Evolutionary conservation across 1,140 invertebrate genomes (phyloP).

Genomic region (Microvelia longipes): DNA sequence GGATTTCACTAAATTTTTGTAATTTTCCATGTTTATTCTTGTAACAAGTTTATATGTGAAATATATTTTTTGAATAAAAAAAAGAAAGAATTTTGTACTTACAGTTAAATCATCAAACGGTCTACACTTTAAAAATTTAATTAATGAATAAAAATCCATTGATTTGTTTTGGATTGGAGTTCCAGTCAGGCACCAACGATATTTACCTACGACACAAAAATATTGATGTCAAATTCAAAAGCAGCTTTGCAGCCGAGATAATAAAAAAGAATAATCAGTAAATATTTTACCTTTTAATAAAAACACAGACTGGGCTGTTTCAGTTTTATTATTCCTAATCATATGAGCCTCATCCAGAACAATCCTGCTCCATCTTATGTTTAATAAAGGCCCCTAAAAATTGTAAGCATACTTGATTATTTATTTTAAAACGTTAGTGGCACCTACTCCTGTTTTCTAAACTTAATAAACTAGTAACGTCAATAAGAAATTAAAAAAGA

Average conservation of each 20-base stretch:
- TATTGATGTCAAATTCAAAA: background rate
- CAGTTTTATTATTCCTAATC: conserved; percentile 72
- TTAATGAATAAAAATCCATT: conserved; percentile 68
- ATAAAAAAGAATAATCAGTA: conserved; percentile 11
- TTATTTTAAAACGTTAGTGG: too few relatives aligned
- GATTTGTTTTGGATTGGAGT: conserved; percentile 92
- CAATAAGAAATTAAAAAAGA: too few relatives aligned
- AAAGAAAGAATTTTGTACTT: conserved; percentile 10
- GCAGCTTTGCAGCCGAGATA: background rate
- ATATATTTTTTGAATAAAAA: too few relatives aligned
- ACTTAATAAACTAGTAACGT: too few relatives aligned
- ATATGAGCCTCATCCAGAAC: conserved; percentile 87
- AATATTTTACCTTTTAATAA: conserved; percentile 31
- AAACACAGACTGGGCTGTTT: conserved; percentile 53
- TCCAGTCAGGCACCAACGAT: conserved; percentile 78
- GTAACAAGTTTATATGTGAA: too few relatives aligned
- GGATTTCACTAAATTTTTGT: too few relatives aligned
- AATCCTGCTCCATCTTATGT: conserved; percentile 64
- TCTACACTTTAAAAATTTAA: conserved; percentile 70
- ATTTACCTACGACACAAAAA: conserved; percentile 19
- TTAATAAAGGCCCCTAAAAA: conserved; percentile 36
- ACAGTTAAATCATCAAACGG: conserved; percentile 72
- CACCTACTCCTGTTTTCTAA: too few relatives aligned
- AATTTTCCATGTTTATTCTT: too few relatives aligned
- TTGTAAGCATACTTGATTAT: background rate